Percentiles rank a stretch among this genome's conserved stretches.
Conservation (phyloP, 2,888 invertebrate genomes). For the Chelonus formosanus region DNA sequence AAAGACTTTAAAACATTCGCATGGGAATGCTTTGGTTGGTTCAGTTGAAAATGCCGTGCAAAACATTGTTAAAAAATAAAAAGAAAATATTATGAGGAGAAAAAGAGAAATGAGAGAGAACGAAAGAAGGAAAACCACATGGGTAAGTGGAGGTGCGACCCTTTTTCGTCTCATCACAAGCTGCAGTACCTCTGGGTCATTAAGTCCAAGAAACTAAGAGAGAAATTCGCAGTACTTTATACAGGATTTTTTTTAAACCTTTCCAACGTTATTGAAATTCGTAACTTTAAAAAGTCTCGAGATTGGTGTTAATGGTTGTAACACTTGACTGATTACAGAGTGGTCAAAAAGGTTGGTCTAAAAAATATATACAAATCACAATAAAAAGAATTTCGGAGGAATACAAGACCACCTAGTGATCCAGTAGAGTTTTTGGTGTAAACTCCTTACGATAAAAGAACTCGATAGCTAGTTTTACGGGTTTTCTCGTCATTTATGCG, state of each 20-base stretch:
- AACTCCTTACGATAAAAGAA: no score
- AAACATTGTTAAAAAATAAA: no score
- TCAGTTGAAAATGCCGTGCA: no score
- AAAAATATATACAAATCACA: background rate
- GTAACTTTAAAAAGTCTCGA: constrained; percentile 33
- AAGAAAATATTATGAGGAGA: no score
- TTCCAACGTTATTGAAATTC: constrained; percentile 45
- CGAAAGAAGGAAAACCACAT: no score
- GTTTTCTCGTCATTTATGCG: constrained; percentile 1
- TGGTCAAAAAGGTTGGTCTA: constrained; percentile 43
- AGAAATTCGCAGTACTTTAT: constrained; percentile 17
- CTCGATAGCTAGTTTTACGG: no score
- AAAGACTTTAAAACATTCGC: constrained; percentile 9
- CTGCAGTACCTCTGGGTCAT: constrained; percentile 17
- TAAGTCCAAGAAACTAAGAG: constrained; percentile 8
- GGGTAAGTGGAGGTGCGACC: no score
- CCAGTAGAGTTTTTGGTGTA: no score
- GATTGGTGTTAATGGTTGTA: constrained; percentile 50
- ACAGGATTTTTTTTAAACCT: background rate
- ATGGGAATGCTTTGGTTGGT: constrained; percentile 12
- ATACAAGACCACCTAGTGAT: no score
- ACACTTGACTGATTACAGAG: constrained; percentile 55
- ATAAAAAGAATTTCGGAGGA: no score
- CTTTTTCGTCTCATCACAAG: constrained; percentile 20
- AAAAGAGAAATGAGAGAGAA: no score